Evolutionary conservation across 2,888 invertebrate genomes (phyloP), one percentile per base, ranked within the genome.

Genomic region (Meganola albula): DNA sequence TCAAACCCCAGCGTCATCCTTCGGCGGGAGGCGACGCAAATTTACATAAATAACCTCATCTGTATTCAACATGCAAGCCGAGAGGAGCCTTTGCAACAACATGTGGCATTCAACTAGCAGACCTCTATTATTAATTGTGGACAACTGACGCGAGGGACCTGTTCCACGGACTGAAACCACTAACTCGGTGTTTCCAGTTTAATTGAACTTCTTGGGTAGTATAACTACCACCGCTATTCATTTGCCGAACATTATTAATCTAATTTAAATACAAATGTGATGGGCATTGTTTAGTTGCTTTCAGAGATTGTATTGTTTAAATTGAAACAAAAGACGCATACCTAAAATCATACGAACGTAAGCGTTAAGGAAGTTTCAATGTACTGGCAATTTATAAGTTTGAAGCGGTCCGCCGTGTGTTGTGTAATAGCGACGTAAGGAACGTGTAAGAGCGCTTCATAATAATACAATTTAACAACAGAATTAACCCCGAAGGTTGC

Each of bases 41-140:
- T 80, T 78, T 78, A 77, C 80, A 79, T 80, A 80, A 80, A 78
- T 78, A 79, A 78, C 72, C 79, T 78, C 79, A 79, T 80, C 75
- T 80, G 77, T 80, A 80, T 80, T 80, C 80, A 73, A 68, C 72
- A 69, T 78, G 77, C 76, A 74, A 59, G 63, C 65, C 44, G 60
- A 59, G 68, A 68, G 69, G 57, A 70, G 69, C 64, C 74, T 74
- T 74, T 79, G 80, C 78, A 77, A 79, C 80, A 79, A 80, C 79
- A 79, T 77, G 77, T 78, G 80, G 70, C 70, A 75, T 79, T 75
- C 79, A 73, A 76, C 75, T 74, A 74, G 73, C 77, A 73, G 68
- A 77, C 79, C 74, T 74, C 74, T 66, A 76, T 79, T 83, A 82
- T 82, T 83, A 82, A 82, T 80, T 74, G 77, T 74, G 72, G 72